These are phyloP conservation scores for Macropis europaea DNA, from an alignment of 2,888 invertebrate species.

Conservation along the genomic window DNA sequence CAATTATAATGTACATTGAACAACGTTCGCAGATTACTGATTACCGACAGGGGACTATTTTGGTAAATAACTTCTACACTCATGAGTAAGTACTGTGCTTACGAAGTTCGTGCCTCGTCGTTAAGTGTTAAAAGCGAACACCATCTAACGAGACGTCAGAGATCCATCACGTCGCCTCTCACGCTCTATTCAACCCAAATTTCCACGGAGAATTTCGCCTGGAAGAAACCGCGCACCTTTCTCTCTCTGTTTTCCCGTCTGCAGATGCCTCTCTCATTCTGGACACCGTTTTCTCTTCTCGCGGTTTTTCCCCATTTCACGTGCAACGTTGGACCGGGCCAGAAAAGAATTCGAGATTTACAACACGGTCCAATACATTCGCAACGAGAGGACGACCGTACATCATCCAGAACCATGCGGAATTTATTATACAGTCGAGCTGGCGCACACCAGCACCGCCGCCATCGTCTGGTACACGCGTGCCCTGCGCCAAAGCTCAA, in stretches of 20 bases:
- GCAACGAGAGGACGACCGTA: conserved; percentile 59
- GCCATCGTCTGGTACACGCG: conserved; percentile 8
- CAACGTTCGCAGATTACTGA: no score
- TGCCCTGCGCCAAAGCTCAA: conserved; percentile 25
- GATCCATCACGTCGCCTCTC: conserved; percentile 42
- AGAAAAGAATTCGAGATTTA: conserved; percentile 61
- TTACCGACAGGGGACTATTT: no score
- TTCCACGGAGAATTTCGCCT: not conserved
- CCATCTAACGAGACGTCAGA: conserved; percentile 34
- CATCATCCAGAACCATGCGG: conserved; percentile 53
- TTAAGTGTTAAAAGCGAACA: no score
- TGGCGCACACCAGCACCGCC: conserved; percentile 10
- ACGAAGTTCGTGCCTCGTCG: no score
- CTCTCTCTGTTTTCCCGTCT: not conserved
- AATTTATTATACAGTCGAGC: conserved; percentile 51
- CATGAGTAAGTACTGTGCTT: no score
- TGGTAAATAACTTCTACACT: no score
- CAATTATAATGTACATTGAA: no score
- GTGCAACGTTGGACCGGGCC: conserved; percentile 13
- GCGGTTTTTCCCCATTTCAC: conserved; percentile 26
- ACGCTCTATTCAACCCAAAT: conserved; percentile 5
- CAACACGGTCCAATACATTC: conserved; percentile 61
- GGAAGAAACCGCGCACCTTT: not conserved
- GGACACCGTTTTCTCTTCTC: conserved; percentile 6
- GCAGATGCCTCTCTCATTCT: not conserved